Percentiles rank a stretch among this genome's conserved stretches.
Evolutionary conservation across 2,888 invertebrate species (phyloP).

Genomic region (Plemyria rubiginata): DNA sequence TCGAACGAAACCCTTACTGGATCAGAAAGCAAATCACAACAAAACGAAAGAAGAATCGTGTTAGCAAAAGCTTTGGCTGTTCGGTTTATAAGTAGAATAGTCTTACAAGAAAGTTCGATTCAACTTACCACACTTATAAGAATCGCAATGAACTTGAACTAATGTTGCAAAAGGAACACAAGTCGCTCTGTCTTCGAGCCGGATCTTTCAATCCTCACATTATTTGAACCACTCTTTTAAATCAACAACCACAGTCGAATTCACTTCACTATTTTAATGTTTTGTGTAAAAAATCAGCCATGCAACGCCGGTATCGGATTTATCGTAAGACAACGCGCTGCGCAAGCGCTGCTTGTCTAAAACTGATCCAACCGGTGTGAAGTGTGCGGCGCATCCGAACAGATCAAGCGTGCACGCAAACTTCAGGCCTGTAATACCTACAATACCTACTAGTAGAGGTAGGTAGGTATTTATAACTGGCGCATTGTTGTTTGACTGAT

Average conservation of each 20-base stretch:
- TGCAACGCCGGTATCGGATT: slow-evolving; percentile 58
- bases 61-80: slow-evolving; percentile 18
- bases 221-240: slow-evolving; percentile 2
- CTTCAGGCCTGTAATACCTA: slow-evolving; percentile 36
- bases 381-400: slow-evolving; percentile 58
- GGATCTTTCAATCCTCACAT: slow-evolving; percentile 10
- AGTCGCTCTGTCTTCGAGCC: slow-evolving; percentile 54
- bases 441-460: slow-evolving; percentile 27
- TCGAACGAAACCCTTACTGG: slow-evolving; percentile 2
- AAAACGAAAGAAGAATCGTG: slow-evolving; percentile 20
- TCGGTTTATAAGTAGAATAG: slow-evolving; percentile 23
- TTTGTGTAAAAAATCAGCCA: slow-evolving; percentile 57
- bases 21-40: slow-evolving; percentile 23
- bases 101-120: slow-evolving; percentile 43
- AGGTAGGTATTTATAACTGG: slow-evolving; percentile 33
- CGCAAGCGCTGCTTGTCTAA: slow-evolving; percentile 73
- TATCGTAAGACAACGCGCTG: slow-evolving; percentile 46
- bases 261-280: slow-evolving; percentile 37
- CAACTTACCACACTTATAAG: slow-evolving; percentile 40
- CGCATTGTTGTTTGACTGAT: slow-evolving; percentile 46
- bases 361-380: slow-evolving; percentile 81
- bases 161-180: slow-evolving; percentile 57
- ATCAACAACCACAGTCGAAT: slow-evolving; percentile 14
- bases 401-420: slow-evolving; percentile 48
- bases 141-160: slow-evolving; percentile 65